Evolutionary conservation across 2,113 vertebrate genomes (phyloP), one percentile per base, ranked within the genome.

Genomic region (Lycaon pictus): DNA sequence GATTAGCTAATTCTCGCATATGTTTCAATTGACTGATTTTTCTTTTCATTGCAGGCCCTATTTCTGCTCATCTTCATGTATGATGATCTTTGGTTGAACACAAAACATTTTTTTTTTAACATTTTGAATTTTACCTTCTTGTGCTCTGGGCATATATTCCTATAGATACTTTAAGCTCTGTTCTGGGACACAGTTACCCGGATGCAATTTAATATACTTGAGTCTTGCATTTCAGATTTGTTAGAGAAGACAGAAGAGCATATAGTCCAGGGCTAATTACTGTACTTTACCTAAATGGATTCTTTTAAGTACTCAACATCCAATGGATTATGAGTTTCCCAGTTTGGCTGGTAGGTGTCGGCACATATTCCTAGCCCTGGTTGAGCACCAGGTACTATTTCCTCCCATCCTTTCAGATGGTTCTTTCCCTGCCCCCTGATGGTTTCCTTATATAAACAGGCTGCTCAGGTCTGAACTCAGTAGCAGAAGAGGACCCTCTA

Each of bases 401-500:
- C 37, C 11, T 35, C 37, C 16, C 43, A 20, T 83, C 23, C 55
- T 67, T 69, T 62, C 37, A 67, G 29, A 11, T 3, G 29, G 51
- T 8, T 80, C n/a, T 17, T 55, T 37, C 11, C 20, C 55, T 48
- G 25, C 5, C 22, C 27, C 48, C 20, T 32, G 4, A 2, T 19
- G 29, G 12, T 43, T 62, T 92, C n/a, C 16, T 20, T 53, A 63
- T 1, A 11, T 1, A 19, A 1, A 16, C 0, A 7, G 11, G 5
- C 27, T 48, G 35, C 32, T 85, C 22, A 55, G 27, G 29, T 69
- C 32, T 71, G 25, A 22, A 11, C 2, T 81, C 32, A 93, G 32
- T 2, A 76, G 23, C 4, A 32, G 2, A 80, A 29, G 9, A 27
- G 10, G 37, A 29, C 27, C 37, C 35, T 67, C 3, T 25, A n/a